Base-by-base conservation (phyloP, 2,113 vertebrate genomes). In the Tautogolabrus adspersus region DNA sequence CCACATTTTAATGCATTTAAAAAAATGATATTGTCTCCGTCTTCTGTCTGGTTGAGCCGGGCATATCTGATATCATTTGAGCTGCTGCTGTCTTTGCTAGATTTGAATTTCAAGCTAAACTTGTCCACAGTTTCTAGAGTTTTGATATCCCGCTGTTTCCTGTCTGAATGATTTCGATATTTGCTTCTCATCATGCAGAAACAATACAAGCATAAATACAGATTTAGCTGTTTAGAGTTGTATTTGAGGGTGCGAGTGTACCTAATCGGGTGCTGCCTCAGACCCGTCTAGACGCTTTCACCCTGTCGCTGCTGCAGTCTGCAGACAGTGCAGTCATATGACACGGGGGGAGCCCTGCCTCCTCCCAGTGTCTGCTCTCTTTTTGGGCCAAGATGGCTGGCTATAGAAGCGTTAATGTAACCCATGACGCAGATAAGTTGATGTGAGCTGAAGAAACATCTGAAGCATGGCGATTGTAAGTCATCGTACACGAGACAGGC, bases 301-400 rank as follows among this genome's bases (percentile, higher is more conserved):
- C 90, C 84, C 86, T 63, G 83, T 89, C 90, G 91, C 86, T 88
- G 90, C 87, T 85, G 87, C 88, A 81, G 51, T 85, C 78, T 87
- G 65, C 84, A 88, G 80, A 79, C 79, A 38, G 66, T 74, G 67
- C 72, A 64, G 90, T 90, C 88, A 90, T 89, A 91, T 91, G 90
- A 91, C 88, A 42, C 77, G 58, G 44, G 66, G 60, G 30, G 42
- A 51, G 74, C 75, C 68, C 68, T 77, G 83, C 83, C 82, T 81
- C 87, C 83, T 84, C 83, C 70, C 79, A 56, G 11, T 72, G 77
- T 85, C 86, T 84, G 62, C 40, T 87, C 69, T 85, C 84, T 77
- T 75, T 34, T 34, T 34, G 75, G 83, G 83, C 65, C 89, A 94
- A 93, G 89, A 94, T 94, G 93, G 89, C 92, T 84, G 40, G 82